These are phyloP conservation scores for Brachionus sp. DNA, from an alignment of 1,140 invertebrate genomes.

Conservation along the genomic window DNA sequence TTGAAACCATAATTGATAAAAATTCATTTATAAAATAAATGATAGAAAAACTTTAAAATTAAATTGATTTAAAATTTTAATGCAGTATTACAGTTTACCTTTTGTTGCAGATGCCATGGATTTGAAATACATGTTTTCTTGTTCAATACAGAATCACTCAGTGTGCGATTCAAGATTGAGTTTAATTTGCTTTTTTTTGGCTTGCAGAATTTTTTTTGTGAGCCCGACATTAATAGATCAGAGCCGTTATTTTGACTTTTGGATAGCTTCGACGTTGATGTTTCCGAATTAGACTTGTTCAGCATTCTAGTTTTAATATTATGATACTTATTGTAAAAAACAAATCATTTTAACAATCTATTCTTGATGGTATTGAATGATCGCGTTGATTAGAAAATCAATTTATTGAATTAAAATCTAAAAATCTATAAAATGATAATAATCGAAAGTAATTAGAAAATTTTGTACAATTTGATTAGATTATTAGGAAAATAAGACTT, in stretches of 20 bases:
- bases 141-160: conserved; percentile 13
- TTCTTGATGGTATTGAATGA: conserved; percentile 1
- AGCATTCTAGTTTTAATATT: background rate
- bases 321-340: background rate
- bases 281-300: conserved; percentile 32
- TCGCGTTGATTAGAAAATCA: conserved; percentile 21
- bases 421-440: too few species aligned
- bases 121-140: background rate
- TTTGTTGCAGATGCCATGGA: conserved; percentile 6
- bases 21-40: too few species aligned
- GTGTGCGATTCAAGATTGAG: conserved; percentile 4
- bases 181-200: conserved; percentile 7
- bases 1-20: too few species aligned
- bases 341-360: conserved; percentile 21
- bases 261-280: background rate
- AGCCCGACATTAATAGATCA: background rate
- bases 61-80: too few species aligned
- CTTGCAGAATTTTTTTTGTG: background rate
- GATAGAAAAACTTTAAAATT: too few species aligned
- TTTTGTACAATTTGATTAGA: background rate
- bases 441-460: background rate
- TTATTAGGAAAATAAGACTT: background rate
- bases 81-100: too few species aligned
- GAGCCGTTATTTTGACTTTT: background rate
- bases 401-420: conserved; percentile 2